Conservation (phyloP, 2,113 vertebrate genomes). For the Onychostoma macrolepis region DNA sequence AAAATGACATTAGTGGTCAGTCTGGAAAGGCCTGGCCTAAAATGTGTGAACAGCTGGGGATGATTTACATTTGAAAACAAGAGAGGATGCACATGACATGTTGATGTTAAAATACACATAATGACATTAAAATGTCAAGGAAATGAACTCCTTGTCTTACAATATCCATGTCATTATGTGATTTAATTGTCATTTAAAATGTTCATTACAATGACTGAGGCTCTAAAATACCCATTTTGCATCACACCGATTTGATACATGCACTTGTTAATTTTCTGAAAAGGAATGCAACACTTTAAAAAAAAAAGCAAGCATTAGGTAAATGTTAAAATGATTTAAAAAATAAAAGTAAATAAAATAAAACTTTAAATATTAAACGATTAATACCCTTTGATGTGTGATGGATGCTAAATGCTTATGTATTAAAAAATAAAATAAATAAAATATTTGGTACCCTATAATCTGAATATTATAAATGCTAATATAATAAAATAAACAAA, state of each 20-base stretch:
- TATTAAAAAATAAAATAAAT: neutral
- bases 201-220: neutral
- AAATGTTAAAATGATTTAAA: neutral
- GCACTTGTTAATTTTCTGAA: neutral
- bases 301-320: neutral
- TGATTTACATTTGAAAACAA: neutral
- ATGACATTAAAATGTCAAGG: neutral
- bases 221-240: neutral
- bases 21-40: neutral
- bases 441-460: neutral
- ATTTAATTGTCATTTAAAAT: neutral
- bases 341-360: neutral
- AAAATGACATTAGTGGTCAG: constrained; percentile 23
- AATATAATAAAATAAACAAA: neutral
- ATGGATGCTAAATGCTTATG: neutral
- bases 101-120: neutral
- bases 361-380: neutral
- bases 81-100: neutral
- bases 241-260: neutral
- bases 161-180: neutral
- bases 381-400: neutral
- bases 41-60: neutral
- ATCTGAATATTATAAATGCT: neutral
- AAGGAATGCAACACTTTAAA: neutral
- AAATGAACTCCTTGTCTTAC: neutral